phyloP scores from a whole-genome alignment of 35 echinoderm and acorn worm genomes.

The Hemicentrotus pulcherrimus region DNA sequence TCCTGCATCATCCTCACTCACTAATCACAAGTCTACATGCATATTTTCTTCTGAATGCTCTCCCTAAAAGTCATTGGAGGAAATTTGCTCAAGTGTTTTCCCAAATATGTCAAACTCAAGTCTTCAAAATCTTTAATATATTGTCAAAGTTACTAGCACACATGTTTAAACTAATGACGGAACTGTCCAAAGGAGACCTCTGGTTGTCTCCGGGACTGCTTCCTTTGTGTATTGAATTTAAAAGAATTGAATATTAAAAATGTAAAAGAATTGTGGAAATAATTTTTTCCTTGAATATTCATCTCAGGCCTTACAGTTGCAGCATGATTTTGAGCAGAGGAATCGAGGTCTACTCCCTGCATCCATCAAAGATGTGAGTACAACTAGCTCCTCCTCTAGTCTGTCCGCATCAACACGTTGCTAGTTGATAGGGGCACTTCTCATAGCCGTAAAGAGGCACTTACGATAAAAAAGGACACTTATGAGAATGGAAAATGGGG shows the following conservation, averaged over 20 bases:
- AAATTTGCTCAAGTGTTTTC: not conserved
- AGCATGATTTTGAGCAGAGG: slow-evolving; percentile 77
- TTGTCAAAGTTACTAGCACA: not conserved
- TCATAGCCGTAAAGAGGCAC: too few species aligned
- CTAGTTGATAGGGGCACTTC: too few species aligned
- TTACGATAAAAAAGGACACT: too few species aligned
- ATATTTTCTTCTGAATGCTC: too few species aligned
- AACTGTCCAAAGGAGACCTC: not conserved
- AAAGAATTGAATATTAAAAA: not conserved
- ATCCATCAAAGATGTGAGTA: slow-evolving; percentile 74
- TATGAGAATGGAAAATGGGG: too few species aligned
- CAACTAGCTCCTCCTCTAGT: not conserved
- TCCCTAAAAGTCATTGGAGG: too few species aligned
- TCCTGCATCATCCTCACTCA: too few species aligned
- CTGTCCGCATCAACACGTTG: too few species aligned
- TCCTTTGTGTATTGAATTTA: not conserved
- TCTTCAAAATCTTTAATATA: not conserved
- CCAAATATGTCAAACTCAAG: not conserved
- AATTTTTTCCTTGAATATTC: not conserved
- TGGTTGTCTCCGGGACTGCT: not conserved
- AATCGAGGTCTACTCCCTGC: slow-evolving; percentile 73
- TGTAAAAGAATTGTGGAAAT: too few species aligned
- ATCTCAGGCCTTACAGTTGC: slow-evolving; percentile 68
- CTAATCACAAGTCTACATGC: too few species aligned
- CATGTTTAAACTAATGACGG: not conserved